Evolutionary conservation across 2,113 vertebrate species (phyloP).

Genomic region (zebrafish (Danio rerio)): DNA sequence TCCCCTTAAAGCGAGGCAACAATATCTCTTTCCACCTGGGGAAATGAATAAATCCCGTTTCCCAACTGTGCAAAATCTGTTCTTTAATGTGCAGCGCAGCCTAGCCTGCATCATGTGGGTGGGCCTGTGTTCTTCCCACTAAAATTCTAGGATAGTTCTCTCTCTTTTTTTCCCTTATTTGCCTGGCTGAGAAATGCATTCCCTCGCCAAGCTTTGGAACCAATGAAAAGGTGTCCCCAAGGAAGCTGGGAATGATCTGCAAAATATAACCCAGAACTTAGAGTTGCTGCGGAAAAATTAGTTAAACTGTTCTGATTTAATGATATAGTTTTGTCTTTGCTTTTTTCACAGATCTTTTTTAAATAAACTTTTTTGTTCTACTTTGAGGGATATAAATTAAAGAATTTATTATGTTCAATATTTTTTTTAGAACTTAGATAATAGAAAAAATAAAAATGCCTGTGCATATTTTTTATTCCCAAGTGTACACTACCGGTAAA

Average conservation of each 20-base stretch:
- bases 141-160: slow-evolving; percentile 48
- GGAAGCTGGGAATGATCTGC: slow-evolving; percentile 53
- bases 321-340: slow-evolving; percentile 5
- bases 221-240: slow-evolving; percentile 44
- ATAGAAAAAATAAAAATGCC: too few species aligned
- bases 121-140: slow-evolving; percentile 47
- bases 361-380: neutral
- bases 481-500: too few species aligned
- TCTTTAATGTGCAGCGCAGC: slow-evolving; percentile 51
- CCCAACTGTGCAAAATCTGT: slow-evolving; percentile 55
- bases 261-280: slow-evolving; percentile 50
- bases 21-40: slow-evolving; percentile 83
- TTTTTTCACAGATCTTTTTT: neutral
- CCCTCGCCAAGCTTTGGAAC: slow-evolving; percentile 36
- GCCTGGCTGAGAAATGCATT: slow-evolving; percentile 61
- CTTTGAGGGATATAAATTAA: neutral
- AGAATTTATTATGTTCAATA: neutral
- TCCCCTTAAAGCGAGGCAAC: slow-evolving; percentile 81
- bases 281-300: slow-evolving; percentile 24
- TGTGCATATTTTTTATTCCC: too few species aligned
- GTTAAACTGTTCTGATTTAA: slow-evolving; percentile 15
- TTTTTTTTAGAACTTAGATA: too few species aligned
- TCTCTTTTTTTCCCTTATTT: slow-evolving; percentile 52
- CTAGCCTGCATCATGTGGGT: slow-evolving; percentile 53
- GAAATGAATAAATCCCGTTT: slow-evolving; percentile 68